Percentiles rank a stretch among this genome's conserved stretches.
Evolutionary conservation across 1,140 invertebrate species (phyloP).

Genomic region (Oryzaephilus surinamensis): DNA sequence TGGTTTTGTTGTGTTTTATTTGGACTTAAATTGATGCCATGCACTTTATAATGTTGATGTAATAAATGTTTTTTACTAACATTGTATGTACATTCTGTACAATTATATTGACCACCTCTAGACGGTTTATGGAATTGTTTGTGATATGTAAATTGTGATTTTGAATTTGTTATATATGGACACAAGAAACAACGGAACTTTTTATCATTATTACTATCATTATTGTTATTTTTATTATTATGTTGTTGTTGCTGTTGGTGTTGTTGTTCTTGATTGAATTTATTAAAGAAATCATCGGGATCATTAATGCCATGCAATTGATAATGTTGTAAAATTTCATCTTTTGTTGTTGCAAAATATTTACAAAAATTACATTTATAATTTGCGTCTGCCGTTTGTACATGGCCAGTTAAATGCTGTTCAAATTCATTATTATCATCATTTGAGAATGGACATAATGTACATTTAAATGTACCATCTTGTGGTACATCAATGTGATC

Average conservation of each 20-base stretch:
- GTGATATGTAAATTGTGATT: conserved; percentile 75
- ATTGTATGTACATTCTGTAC: conserved; percentile 69
- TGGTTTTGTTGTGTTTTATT: no score
- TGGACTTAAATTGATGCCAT: conserved; percentile 44
- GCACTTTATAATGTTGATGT: conserved; percentile 66
- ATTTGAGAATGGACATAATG: conserved; percentile 64
- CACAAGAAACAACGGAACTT: conserved; percentile 61
- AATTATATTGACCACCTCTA: conserved; percentile 62
- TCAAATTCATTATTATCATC: conserved; percentile 52
- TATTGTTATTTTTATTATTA: conserved; percentile 7
- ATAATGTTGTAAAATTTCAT: conserved; percentile 33
- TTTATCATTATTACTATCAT: conserved; percentile 34
- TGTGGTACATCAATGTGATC: conserved; percentile 29
- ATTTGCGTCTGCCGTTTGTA: conserved; percentile 53
- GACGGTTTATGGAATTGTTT: conserved; percentile 70
- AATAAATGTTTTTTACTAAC: conserved; percentile 68
- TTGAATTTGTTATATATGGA: conserved; percentile 72
- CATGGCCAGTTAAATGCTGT: conserved; percentile 62
- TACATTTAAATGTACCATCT: conserved; percentile 42
- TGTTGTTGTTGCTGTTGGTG: no score
- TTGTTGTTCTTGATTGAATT: no score
- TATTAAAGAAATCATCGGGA: conserved; percentile 22
- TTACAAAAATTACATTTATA: conserved; percentile 75
- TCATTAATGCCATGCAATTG: conserved; percentile 27
- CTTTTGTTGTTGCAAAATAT: conserved; percentile 51